phyloP scores from a whole-genome alignment of 1,140 invertebrate species.

The Antheraea mylitta region DNA sequence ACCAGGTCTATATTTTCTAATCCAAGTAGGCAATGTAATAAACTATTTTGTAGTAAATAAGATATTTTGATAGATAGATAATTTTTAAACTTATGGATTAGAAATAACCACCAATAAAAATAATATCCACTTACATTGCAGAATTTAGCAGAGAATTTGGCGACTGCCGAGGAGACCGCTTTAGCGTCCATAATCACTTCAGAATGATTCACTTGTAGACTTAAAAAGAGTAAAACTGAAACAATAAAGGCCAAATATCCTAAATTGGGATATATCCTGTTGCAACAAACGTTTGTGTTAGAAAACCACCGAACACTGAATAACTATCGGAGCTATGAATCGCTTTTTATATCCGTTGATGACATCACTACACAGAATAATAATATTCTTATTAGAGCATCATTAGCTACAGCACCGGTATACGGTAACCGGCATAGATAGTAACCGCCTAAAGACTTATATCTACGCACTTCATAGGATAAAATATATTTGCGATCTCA shows the following conservation, averaged over 20 bases:
- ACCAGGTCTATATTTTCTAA: too few species aligned
- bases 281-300: background rate
- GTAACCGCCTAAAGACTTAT: too few species aligned
- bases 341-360: background rate
- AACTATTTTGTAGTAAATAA: too few species aligned
- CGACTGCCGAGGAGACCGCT: slow-evolving; percentile 49
- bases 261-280: background rate
- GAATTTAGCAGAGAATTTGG: slow-evolving; percentile 62
- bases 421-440: too few species aligned
- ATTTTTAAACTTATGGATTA: background rate
- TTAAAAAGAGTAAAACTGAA: slow-evolving; percentile 36
- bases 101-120: background rate
- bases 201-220: slow-evolving; percentile 28
- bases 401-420: too few species aligned
- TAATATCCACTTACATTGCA: slow-evolving; percentile 58
- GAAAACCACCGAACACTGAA: background rate
- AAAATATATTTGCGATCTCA: too few species aligned
- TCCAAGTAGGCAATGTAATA: too few species aligned
- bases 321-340: too few species aligned
- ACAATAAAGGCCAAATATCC: slow-evolving; percentile 16
- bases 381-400: too few species aligned
- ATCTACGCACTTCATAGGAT: too few species aligned
- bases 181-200: slow-evolving; percentile 50
- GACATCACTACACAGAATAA: background rate
- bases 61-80: background rate